Percentiles rank a stretch among this genome's conserved stretches.
phyloP scores from a whole-genome alignment of 2,113 vertebrate species.

The Acrocephalus arundinaceus region DNA sequence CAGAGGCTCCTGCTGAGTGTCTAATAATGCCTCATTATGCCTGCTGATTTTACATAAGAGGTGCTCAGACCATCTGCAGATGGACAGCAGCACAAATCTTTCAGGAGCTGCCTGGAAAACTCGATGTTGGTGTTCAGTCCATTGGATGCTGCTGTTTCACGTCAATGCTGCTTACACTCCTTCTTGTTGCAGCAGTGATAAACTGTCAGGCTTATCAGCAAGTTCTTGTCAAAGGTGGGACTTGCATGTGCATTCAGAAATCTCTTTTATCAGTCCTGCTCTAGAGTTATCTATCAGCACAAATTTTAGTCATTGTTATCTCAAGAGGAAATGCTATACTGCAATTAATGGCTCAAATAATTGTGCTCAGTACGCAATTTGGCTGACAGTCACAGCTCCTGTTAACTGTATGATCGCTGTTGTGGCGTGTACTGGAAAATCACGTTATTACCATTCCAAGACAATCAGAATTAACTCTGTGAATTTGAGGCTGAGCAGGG shows the following conservation, averaged over 20 bases:
- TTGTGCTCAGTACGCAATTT: not conserved
- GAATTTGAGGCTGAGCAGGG: not conserved
- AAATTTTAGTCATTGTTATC: slow-evolving; percentile 62
- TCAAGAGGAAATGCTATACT: slow-evolving; percentile 48
- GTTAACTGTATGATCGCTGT: not conserved
- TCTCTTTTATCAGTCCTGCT: not conserved
- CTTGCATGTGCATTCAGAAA: slow-evolving; percentile 25
- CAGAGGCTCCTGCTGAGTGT: not conserved
- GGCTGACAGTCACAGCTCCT: not conserved
- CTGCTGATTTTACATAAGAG: slow-evolving; percentile 38
- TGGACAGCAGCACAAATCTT: not conserved
- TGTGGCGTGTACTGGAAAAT: not conserved
- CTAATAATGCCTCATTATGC: slow-evolving; percentile 37
- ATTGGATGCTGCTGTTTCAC: not conserved
- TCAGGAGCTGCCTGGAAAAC: not conserved
- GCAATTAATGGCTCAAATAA: slow-evolving; percentile 63
- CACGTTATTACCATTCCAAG: not conserved
- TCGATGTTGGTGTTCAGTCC: not conserved
- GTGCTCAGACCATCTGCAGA: slow-evolving; percentile 11
- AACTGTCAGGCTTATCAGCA: slow-evolving; percentile 13
- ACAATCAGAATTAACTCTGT: slow-evolving; percentile 13
- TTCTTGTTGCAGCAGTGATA: not conserved
- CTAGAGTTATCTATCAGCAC: slow-evolving; percentile 38
- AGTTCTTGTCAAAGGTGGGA: slow-evolving; percentile 8
- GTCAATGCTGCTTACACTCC: rapidly evolving